Evolutionary conservation across 2,113 vertebrate species (phyloP).

Genomic region (Hippocampus comes): DNA sequence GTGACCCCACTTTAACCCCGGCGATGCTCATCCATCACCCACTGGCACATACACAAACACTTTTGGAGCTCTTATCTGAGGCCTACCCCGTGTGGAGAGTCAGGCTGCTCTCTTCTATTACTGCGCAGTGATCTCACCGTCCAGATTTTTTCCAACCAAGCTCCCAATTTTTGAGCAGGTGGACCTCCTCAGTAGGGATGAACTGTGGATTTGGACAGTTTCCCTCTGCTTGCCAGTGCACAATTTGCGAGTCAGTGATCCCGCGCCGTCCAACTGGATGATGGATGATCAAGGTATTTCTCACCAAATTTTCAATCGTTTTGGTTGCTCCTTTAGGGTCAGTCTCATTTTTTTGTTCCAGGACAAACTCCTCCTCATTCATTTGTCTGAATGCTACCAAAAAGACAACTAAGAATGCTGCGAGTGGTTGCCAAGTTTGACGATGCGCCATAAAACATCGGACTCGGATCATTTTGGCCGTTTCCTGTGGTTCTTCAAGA

Average conservation of each 20-base stretch:
- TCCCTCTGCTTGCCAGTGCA: not conserved
- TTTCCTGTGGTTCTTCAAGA: not conserved
- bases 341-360: too few species aligned
- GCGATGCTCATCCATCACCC: constrained; percentile 7
- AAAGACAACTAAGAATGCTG: too few species aligned
- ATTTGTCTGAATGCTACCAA: too few species aligned
- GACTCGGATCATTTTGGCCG: not conserved
- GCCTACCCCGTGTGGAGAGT: not conserved
- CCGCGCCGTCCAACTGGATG: not conserved
- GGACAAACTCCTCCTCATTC: too few species aligned
- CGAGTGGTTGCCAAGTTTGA: not conserved
- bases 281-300: not conserved
- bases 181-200: not conserved
- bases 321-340: too few species aligned
- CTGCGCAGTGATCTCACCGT: not conserved
- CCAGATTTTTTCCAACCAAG: not conserved
- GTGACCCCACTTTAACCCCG: constrained; percentile 1
- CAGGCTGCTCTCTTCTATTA: not conserved
- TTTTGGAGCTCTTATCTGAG: not conserved
- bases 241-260: not conserved
- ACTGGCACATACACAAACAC: not conserved
- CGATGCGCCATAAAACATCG: not conserved
- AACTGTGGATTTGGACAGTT: not conserved
- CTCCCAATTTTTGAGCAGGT: not conserved
- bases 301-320: not conserved